These are phyloP conservation scores for Sebastes kiyomatsui DNA, from an alignment of 2,797 vertebrate genomes.

Conservation along the genomic window DNA sequence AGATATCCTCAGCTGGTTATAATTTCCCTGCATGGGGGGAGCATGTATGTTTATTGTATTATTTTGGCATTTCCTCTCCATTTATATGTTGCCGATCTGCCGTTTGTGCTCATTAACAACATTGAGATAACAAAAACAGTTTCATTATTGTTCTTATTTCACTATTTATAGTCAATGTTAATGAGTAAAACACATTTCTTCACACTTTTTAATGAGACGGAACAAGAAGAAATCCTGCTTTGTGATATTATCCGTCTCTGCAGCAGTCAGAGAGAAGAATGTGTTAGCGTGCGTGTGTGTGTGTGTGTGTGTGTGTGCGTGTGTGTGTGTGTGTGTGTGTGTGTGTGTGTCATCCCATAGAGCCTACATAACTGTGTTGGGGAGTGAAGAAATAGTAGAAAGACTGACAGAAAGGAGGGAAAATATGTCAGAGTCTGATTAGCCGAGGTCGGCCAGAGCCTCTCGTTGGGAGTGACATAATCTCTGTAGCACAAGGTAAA, in stretches of 20 bases:
- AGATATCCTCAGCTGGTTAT: neutral
- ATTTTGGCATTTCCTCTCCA: neutral
- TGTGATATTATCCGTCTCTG: neutral
- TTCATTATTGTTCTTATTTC: neutral
- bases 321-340: neutral
- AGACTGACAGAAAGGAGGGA: neutral
- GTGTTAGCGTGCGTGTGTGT: neutral
- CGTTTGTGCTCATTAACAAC: neutral
- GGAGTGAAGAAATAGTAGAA: neutral
- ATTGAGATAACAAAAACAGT: neutral
- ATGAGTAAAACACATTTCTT: neutral
- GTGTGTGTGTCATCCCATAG: neutral
- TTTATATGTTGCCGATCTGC: neutral
- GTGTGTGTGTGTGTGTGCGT: neutral
- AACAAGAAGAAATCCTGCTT: neutral
- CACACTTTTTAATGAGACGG: neutral
- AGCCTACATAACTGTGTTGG: neutral
- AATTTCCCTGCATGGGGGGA: neutral
- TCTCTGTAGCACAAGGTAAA: conserved; percentile 56
- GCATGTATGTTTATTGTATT: no score
- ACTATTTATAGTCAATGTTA: neutral
- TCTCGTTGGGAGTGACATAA: conserved; percentile 20
- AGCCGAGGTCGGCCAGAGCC: conserved; percentile 42
- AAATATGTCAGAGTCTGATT: conserved; percentile 13
- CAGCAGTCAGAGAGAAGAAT: neutral